Conservation (phyloP, 2,113 vertebrate species). For the Chionomys nivalis region DNA sequence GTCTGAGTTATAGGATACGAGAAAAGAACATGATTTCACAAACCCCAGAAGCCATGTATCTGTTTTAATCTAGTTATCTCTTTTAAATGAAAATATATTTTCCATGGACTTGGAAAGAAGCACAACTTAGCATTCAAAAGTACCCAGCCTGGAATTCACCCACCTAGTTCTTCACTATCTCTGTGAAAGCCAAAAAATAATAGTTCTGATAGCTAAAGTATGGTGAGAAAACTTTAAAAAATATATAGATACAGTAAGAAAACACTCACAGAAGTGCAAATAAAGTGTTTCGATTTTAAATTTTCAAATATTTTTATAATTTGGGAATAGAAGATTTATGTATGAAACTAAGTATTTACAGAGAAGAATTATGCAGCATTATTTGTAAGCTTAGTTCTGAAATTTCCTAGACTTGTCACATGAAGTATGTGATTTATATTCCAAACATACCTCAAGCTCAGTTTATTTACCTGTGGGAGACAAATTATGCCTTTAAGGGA, state of each 20-base stretch:
- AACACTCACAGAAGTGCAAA: neutral
- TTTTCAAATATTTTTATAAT: neutral
- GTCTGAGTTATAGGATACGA: neutral
- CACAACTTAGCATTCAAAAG: neutral
- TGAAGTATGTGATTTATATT: neutral
- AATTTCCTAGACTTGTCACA: neutral
- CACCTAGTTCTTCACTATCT: neutral
- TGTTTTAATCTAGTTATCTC: neutral
- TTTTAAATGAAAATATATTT: neutral
- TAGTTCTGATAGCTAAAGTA: neutral
- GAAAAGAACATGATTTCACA: neutral
- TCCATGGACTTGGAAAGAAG: neutral
- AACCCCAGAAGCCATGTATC: neutral
- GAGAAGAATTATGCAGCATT: neutral
- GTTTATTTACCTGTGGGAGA: neutral
- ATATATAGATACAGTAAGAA: neutral
- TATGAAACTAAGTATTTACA: neutral
- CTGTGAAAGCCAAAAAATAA: neutral
- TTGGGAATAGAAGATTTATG: neutral
- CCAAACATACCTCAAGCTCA: rapidly evolving
- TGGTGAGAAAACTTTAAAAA: neutral
- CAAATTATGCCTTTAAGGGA: neutral
- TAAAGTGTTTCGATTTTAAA: neutral
- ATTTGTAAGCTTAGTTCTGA: neutral
- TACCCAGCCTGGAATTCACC: neutral